Conservation (phyloP, 2,113 vertebrate species). For the Tachysurus vachellii region DNA sequence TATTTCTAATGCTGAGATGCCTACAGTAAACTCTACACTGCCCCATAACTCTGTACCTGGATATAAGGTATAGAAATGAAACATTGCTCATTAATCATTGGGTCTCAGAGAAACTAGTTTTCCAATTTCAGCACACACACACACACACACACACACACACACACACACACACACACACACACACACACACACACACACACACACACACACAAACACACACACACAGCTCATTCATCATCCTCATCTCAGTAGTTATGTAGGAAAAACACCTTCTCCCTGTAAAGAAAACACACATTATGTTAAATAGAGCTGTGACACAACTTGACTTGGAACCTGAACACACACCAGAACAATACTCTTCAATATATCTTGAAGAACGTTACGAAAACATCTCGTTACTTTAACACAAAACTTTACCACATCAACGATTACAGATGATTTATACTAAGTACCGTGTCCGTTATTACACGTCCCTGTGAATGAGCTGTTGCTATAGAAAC, state of each 20-base stretch:
- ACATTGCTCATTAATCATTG: neutral
- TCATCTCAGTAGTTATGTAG: neutral
- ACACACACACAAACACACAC: conserved; percentile 3
- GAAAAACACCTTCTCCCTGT: neutral
- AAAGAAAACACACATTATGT: neutral
- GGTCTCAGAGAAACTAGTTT: neutral
- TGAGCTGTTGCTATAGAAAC: neutral
- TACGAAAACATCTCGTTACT: neutral
- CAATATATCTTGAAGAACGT: neutral
- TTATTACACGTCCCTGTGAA: too few relatives aligned
- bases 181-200: conserved; percentile 1
- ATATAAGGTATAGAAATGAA: neutral
- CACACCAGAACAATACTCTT: neutral
- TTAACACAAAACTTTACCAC: too few relatives aligned
- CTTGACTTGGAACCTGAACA: neutral
- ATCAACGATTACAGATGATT: too few relatives aligned
- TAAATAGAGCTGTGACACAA: neutral
- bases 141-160: neutral
- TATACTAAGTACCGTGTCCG: too few relatives aligned
- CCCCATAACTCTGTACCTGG: neutral
- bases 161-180: neutral
- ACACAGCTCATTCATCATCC: neutral
- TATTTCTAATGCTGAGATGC: neutral
- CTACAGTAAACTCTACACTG: neutral
- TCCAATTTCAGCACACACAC: neutral